phyloP scores from a whole-genome alignment of 2,113 vertebrate genomes.

The Irena cyanogastra region DNA sequence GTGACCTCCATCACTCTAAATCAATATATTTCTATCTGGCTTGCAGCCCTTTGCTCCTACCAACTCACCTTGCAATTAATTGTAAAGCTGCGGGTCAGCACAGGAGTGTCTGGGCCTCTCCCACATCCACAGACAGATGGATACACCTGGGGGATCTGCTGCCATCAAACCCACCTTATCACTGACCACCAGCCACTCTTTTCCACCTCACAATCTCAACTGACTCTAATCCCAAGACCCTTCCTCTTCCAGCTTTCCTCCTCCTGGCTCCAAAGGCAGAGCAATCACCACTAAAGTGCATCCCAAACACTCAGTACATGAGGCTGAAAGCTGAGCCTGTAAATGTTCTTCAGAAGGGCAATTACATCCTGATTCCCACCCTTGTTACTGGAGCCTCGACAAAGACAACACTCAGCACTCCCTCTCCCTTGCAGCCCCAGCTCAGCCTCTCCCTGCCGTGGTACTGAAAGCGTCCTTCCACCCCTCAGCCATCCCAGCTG shows the following conservation, averaged over 20 bases:
- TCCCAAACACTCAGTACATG: accelerated
- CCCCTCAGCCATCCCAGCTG: neutral
- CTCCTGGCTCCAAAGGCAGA: neutral
- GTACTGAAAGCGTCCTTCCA: neutral
- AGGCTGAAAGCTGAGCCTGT: neutral
- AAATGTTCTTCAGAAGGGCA: neutral
- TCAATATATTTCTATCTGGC: neutral
- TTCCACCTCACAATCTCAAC: neutral
- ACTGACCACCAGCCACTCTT: neutral
- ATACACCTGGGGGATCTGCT: neutral
- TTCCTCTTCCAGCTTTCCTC: neutral
- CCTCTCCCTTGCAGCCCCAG: neutral
- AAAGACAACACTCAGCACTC: neutral
- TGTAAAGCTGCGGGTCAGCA: neutral
- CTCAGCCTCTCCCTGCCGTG: neutral
- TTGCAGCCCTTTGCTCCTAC: neutral
- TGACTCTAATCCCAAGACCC: accelerated
- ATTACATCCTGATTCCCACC: neutral
- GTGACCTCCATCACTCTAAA: neutral
- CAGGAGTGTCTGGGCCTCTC: neutral
- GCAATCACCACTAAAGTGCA: neutral
- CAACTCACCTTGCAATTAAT: neutral
- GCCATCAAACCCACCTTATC: neutral
- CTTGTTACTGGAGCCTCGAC: neutral
- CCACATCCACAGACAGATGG: accelerated